Percentiles rank a stretch among this genome's conserved stretches.
Evolutionary conservation across 2,113 vertebrate genomes (phyloP).

Genomic region (Halichoerus grypus): DNA sequence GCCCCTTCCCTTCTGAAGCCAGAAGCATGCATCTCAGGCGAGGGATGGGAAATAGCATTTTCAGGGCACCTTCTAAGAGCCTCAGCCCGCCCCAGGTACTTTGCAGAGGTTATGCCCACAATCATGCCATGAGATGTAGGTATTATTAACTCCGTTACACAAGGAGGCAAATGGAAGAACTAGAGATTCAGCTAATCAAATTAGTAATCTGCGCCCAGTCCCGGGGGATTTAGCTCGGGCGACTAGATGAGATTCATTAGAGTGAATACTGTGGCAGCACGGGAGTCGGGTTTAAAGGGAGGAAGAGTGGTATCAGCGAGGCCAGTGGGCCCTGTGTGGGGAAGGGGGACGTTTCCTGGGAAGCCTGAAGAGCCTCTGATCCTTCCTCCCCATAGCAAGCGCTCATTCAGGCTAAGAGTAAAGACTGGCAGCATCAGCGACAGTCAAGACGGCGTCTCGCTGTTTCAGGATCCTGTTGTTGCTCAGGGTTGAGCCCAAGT

Average conservation of each 20-base stretch:
- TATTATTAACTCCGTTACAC: not conserved
- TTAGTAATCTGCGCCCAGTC: not conserved
- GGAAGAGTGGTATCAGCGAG: not conserved
- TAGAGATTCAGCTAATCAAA: not conserved
- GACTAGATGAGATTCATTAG: not conserved
- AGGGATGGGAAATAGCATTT: not conserved
- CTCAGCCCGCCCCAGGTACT: not conserved
- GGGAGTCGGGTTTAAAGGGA: not conserved
- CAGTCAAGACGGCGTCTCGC: not conserved
- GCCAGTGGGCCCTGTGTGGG: not conserved
- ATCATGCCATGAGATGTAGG: not conserved
- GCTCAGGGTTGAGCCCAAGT: not conserved
- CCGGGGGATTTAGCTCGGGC: not conserved
- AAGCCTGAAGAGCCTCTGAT: not conserved
- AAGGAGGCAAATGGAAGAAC: not conserved
- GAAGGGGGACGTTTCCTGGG: not conserved
- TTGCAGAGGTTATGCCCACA: not conserved
- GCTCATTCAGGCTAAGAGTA: not conserved
- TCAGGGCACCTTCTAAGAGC: not conserved
- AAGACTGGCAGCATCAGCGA: not conserved
- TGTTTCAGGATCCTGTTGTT: not conserved
- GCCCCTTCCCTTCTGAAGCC: not conserved
- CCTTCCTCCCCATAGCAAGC: no score
- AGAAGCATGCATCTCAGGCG: not conserved
- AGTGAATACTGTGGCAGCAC: not conserved